Evolutionary conservation across 1,140 invertebrate species (phyloP).

Genomic region (Hydropsyche tenuis): DNA sequence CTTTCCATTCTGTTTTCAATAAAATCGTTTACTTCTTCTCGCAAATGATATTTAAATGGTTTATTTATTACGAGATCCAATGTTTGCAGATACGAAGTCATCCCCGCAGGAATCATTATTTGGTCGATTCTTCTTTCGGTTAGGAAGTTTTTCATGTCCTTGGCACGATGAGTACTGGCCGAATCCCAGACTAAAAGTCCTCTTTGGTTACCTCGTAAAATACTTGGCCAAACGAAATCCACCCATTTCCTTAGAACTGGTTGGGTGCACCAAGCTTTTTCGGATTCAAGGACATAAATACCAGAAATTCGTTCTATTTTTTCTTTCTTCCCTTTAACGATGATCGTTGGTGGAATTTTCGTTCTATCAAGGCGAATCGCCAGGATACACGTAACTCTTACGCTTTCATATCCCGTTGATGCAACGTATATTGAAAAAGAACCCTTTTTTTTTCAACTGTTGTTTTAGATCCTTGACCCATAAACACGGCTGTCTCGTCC

Average conservation of each 20-base stretch:
- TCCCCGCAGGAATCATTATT: constrained; percentile 33
- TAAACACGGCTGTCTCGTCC: constrained; percentile 32
- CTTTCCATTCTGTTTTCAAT: constrained; percentile 27
- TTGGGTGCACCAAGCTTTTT: constrained; percentile 22
- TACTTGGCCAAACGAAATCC: background rate
- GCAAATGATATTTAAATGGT: constrained; percentile 32
- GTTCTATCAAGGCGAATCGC: background rate
- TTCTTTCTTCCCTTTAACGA: background rate
- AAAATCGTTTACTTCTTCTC: constrained; percentile 18
- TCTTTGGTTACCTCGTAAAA: constrained; percentile 12
- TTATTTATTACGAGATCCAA: constrained; percentile 29
- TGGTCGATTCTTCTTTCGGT: constrained; percentile 26
- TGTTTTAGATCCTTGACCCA: constrained; percentile 30
- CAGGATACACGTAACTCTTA: too few relatives aligned
- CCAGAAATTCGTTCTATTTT: background rate
- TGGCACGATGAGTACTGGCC: constrained; percentile 26
- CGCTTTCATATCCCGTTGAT: too few relatives aligned
- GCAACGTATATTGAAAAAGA: too few relatives aligned
- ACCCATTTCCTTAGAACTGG: constrained; percentile 9
- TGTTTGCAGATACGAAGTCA: constrained; percentile 25
- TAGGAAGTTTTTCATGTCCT: constrained; percentile 27
- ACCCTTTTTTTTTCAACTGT: too few relatives aligned
- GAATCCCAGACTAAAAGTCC: constrained; percentile 8
- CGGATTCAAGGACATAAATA: background rate
- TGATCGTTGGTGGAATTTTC: background rate